These are phyloP conservation scores for Asbolus verrucosus DNA, from an alignment of 1,140 invertebrate genomes.

Conservation along the genomic window DNA sequence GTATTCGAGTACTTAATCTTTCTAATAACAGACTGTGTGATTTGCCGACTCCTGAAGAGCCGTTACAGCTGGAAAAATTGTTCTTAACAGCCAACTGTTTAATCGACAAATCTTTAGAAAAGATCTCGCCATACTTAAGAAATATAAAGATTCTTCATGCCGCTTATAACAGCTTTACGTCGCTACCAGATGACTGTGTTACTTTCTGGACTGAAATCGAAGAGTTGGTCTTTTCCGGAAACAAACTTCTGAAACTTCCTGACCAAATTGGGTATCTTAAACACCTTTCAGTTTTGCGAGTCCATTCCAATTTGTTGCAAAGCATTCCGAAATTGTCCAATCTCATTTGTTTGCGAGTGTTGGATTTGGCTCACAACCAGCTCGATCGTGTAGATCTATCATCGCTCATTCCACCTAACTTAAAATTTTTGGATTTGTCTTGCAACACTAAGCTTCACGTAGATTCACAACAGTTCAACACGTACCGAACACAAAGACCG, in stretches of 20 bases:
- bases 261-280: slow-evolving; percentile 79
- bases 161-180: slow-evolving; percentile 82
- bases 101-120: slow-evolving; percentile 77
- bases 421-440: slow-evolving; percentile 87
- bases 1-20: slow-evolving; percentile 79
- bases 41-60: slow-evolving; percentile 72
- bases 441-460: slow-evolving; percentile 85
- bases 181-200: slow-evolving; percentile 80
- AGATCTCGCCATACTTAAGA: slow-evolving; percentile 67
- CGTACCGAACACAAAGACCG: slow-evolving; percentile 80
- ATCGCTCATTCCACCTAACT: slow-evolving; percentile 80
- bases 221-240: slow-evolving; percentile 85
- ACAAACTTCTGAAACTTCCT: slow-evolving; percentile 81
- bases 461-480: slow-evolving; percentile 83
- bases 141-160: slow-evolving; percentile 79
- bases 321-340: slow-evolving; percentile 81
- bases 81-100: slow-evolving; percentile 84
- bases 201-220: slow-evolving; percentile 82
- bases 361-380: slow-evolving; percentile 88
- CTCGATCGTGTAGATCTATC: slow-evolving; percentile 82
- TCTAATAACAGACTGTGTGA: slow-evolving; percentile 81
- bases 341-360: slow-evolving; percentile 78
- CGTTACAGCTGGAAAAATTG: slow-evolving; percentile 75
- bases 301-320: slow-evolving; percentile 84
- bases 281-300: slow-evolving; percentile 79